These are phyloP conservation scores for Pelosia muscerda DNA, from an alignment of 2,888 invertebrate species.

Conservation along the genomic window DNA sequence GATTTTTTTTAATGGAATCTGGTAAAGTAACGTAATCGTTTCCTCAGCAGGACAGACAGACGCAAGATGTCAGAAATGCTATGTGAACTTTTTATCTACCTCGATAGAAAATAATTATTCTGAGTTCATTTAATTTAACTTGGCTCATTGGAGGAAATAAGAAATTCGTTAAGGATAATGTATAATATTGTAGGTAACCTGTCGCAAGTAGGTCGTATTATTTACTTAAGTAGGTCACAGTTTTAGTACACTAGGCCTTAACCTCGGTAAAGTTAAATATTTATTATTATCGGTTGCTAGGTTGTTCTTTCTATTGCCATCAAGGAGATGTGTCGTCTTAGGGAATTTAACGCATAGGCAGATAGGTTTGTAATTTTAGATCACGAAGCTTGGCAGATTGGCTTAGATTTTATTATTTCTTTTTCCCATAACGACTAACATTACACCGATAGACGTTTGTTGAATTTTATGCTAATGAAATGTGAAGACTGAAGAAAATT, in stretches of 20 bases:
- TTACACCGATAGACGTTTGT: background rate
- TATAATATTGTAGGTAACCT: background rate
- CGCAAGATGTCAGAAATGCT: too few relatives aligned
- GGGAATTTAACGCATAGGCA: background rate
- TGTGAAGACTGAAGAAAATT: slow-evolving; percentile 18
- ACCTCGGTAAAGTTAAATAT: background rate
- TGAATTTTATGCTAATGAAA: slow-evolving; percentile 15
- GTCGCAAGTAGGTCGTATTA: background rate
- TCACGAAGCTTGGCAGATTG: background rate
- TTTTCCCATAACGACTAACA: background rate
- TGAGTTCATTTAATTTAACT: background rate
- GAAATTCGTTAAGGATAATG: background rate
- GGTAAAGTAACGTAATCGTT: too few relatives aligned
- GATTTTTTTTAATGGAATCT: too few relatives aligned
- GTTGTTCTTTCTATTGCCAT: too few relatives aligned
- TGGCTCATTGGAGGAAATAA: background rate
- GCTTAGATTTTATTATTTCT: background rate
- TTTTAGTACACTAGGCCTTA: background rate
- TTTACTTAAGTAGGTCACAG: background rate
- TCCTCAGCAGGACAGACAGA: too few relatives aligned
- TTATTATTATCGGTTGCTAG: background rate
- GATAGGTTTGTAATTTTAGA: background rate
- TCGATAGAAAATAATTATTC: too few relatives aligned
- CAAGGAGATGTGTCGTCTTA: background rate
- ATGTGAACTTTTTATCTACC: too few relatives aligned